These are phyloP conservation scores for Grus americana DNA, from an alignment of 2,113 vertebrate species.

Conservation along the genomic window DNA sequence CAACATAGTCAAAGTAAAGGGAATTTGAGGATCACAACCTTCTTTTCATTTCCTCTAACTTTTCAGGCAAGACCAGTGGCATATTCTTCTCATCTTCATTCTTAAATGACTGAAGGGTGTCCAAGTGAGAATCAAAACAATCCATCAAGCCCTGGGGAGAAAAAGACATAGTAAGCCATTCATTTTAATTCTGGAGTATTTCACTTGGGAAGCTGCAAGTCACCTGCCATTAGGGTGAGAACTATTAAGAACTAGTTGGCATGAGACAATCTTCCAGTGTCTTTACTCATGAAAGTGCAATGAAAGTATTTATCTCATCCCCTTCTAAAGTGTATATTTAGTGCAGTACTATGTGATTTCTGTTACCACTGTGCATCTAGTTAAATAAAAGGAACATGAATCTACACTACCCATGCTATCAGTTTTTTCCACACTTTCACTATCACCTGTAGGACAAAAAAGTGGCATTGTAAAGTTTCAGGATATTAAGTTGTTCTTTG, in stretches of 20 bases:
- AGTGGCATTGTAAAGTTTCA: background rate
- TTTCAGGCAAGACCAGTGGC: slow-evolving; percentile 81
- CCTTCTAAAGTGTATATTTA: background rate
- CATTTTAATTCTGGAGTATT: background rate
- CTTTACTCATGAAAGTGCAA: background rate
- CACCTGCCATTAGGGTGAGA: background rate
- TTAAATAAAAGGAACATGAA: background rate
- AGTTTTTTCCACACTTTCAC: background rate
- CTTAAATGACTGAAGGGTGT: slow-evolving; percentile 83
- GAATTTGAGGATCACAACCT: slow-evolving; percentile 75
- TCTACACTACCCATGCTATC: background rate
- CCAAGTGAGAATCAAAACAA: slow-evolving; percentile 77
- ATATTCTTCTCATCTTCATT: slow-evolving; percentile 82
- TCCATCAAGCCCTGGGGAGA: slow-evolving; percentile 81
- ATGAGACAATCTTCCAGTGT: background rate
- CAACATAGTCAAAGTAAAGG: background rate
- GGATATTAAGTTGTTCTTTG: background rate
- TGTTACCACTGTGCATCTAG: background rate
- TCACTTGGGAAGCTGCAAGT: background rate
- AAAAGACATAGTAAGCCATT: slow-evolving; percentile 16
- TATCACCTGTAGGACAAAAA: background rate
- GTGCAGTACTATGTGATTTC: background rate
- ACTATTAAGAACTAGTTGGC: background rate
- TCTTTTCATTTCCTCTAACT: slow-evolving; percentile 90
- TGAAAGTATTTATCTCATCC: background rate